These are phyloP conservation scores for Carapus acus DNA, from an alignment of 2,797 vertebrate species.

Conservation along the genomic window DNA sequence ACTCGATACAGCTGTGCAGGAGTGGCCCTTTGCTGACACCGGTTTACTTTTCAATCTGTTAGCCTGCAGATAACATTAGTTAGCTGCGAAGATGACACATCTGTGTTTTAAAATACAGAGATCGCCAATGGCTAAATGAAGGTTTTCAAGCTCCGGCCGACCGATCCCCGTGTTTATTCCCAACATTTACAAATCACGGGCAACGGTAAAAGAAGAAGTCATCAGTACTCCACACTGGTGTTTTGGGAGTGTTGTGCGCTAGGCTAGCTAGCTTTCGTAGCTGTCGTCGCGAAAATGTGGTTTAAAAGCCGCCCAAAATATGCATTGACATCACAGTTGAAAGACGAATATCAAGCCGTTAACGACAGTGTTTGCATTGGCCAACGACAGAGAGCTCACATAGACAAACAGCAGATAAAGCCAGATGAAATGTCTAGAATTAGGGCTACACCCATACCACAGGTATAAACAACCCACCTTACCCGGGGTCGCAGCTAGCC, in stretches of 20 bases:
- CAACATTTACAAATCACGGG: constrained; percentile 17
- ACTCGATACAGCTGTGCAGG: background rate
- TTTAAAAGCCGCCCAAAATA: background rate
- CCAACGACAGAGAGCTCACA: constrained; percentile 36
- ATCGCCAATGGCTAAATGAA: background rate
- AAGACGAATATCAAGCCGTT: constrained; percentile 1
- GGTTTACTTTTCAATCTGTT: background rate
- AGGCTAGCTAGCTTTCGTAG: accelerated
- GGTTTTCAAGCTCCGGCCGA: background rate
- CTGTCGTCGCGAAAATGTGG: background rate
- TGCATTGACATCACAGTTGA: background rate
- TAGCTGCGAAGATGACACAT: constrained; percentile 10
- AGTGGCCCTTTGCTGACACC: background rate
- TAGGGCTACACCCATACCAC: background rate
- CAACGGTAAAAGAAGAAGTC: background rate
- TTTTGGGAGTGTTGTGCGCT: accelerated
- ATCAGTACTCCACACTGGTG: background rate
- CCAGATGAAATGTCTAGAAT: constrained; percentile 8
- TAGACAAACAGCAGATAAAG: constrained; percentile 24
- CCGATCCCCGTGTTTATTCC: background rate
- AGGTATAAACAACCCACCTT: background rate
- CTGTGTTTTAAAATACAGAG: background rate
- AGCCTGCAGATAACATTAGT: background rate
- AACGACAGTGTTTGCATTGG: constrained; percentile 39
- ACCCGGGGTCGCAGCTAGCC: background rate